A percentile compares a stretch with the other conserved stretches of the same genome.
Conservation (phyloP, 2,113 vertebrate species). For the Pedetes capensis region DNA sequence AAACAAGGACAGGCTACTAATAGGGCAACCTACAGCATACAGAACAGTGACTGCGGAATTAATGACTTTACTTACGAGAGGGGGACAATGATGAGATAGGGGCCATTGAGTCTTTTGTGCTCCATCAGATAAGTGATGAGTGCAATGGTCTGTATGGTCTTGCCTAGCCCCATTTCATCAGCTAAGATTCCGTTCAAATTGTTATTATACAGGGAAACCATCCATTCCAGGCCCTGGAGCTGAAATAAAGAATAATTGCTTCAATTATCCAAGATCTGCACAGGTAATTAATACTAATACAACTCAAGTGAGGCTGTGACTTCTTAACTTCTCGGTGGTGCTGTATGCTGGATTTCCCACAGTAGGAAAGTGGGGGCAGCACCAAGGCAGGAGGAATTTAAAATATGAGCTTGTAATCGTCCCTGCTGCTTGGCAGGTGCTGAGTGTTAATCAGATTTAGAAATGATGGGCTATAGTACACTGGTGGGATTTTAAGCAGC, state of each 20-base stretch:
- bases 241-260: conserved; percentile 81
- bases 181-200: conserved; percentile 98
- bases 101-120: conserved; percentile 96
- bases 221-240: conserved; percentile 98
- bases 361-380: not conserved
- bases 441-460: conserved; percentile 72
- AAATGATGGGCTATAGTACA: conserved; percentile 18
- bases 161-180: conserved; percentile 98
- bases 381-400: conserved; percentile 23
- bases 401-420: conserved; percentile 40
- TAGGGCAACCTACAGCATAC: not conserved
- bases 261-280: conserved; percentile 74
- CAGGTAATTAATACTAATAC: conserved; percentile 70
- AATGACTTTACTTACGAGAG: conserved; percentile 92
- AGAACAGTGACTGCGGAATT: not conserved
- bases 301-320: conserved; percentile 56
- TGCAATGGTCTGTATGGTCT: conserved; percentile 98
- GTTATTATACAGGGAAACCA: conserved; percentile 99
- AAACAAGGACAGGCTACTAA: conserved; percentile 23
- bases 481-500: conserved; percentile 60
- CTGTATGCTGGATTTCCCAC: not conserved
- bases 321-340: not conserved
- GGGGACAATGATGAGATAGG: conserved; percentile 98
- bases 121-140: conserved; percentile 99
- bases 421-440: conserved; percentile 61